These are phyloP conservation scores for Aelia acuminata DNA, from an alignment of 2,888 invertebrate genomes.

Conservation along the genomic window DNA sequence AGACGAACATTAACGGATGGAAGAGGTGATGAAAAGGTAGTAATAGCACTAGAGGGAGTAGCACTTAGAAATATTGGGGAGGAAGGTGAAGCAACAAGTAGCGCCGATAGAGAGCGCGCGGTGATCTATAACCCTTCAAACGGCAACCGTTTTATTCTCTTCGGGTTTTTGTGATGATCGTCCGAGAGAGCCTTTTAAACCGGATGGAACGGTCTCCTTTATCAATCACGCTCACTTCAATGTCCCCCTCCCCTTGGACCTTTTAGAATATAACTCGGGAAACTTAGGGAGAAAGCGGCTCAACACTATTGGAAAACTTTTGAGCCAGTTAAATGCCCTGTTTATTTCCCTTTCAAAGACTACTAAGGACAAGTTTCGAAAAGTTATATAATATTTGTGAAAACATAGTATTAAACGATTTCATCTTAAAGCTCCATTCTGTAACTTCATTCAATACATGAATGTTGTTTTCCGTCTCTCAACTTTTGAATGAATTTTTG, in stretches of 20 bases:
- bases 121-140: conserved; percentile 46
- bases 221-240: conserved; percentile 24
- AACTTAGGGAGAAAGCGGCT: not conserved
- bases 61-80: conserved; percentile 41
- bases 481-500: too few species aligned
- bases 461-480: too few species aligned
- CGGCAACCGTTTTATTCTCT: not conserved
- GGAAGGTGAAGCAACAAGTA: conserved; percentile 25
- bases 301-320: conserved; percentile 38
- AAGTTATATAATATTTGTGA: not conserved
- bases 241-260: not conserved
- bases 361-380: not conserved
- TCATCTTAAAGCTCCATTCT: not conserved
- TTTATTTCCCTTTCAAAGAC: not conserved
- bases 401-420: not conserved
- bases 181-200: conserved; percentile 47
- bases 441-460: too few species aligned
- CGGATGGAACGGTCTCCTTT: conserved; percentile 42
- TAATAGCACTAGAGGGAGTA: not conserved
- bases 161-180: conserved; percentile 20
- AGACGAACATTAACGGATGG: not conserved
- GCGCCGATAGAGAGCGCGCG: not conserved
- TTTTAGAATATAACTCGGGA: conserved; percentile 14
- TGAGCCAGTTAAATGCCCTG: not conserved
- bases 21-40: conserved; percentile 36